These are phyloP conservation scores for Marmota flaviventris DNA, from an alignment of 2,113 vertebrate species.

Conservation along the genomic window DNA sequence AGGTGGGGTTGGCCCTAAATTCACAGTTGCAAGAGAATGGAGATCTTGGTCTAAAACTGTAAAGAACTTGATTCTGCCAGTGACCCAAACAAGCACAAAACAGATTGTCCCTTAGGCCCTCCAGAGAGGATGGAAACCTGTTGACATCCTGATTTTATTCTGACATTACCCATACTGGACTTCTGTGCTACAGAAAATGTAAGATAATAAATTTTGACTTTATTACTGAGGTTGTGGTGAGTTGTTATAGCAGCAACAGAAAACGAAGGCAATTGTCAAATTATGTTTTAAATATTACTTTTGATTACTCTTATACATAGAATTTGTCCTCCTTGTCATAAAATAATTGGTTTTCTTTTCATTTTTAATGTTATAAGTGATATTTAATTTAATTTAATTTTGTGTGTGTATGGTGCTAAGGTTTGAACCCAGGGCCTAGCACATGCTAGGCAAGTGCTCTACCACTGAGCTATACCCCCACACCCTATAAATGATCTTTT, in stretches of 20 bases:
- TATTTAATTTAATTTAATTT: no score
- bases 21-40: neutral
- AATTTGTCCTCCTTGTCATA: neutral
- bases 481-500: no score
- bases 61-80: neutral
- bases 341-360: neutral
- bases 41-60: neutral
- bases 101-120: neutral
- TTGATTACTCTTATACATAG: neutral
- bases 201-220: neutral
- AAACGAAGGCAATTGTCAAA: neutral
- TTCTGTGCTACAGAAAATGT: neutral
- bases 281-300: neutral
- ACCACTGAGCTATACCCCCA: neutral
- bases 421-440: no score
- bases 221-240: neutral
- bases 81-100: neutral
- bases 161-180: fast-evolving
- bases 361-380: neutral
- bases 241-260: neutral
- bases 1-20: neutral
- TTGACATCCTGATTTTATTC: neutral
- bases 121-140: fast-evolving
- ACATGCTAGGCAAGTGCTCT: no score
- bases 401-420: no score